Evolutionary conservation across 92 coral and sea anemone species (phyloP).

Genomic region (Zoanthus sociatus): DNA sequence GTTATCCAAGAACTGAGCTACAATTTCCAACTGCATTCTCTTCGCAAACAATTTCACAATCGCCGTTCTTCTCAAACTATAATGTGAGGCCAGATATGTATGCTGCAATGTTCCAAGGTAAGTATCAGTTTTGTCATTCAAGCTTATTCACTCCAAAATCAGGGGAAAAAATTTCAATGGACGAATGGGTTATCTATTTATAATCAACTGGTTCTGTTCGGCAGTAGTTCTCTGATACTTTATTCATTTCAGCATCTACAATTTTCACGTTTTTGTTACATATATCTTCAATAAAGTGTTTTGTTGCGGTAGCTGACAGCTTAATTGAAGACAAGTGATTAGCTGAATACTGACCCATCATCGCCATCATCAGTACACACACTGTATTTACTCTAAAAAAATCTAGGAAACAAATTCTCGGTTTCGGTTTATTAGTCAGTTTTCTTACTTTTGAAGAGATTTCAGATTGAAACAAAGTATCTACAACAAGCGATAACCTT

Average conservation of each 20-base stretch:
- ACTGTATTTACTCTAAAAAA: too few relatives aligned
- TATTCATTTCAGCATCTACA: too few relatives aligned
- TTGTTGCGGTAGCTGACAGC: too few relatives aligned
- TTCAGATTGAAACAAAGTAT: too few relatives aligned
- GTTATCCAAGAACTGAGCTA: slow-evolving; percentile 9
- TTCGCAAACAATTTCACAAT: slow-evolving; percentile 31
- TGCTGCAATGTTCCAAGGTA: slow-evolving; percentile 24
- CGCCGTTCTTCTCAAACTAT: background rate
- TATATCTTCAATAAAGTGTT: too few relatives aligned
- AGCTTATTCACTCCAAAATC: background rate
- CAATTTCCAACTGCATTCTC: slow-evolving; percentile 9
- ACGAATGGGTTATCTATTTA: background rate
- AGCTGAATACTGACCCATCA: background rate
- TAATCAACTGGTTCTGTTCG: too few relatives aligned
- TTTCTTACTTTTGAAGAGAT: too few relatives aligned
- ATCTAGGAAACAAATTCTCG: too few relatives aligned
- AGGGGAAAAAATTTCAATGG: background rate
- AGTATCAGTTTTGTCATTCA: background rate
- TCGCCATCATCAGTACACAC: background rate
- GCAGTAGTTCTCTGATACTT: too few relatives aligned
- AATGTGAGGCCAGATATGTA: slow-evolving; percentile 29
- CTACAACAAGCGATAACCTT: too few relatives aligned
- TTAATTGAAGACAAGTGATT: background rate
- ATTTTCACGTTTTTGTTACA: too few relatives aligned
- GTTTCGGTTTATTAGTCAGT: too few relatives aligned